Percentiles rank a stretch among this genome's conserved stretches.
Evolutionary conservation across 2,113 vertebrate genomes (phyloP).

Genomic region (Sander vitreus): DNA sequence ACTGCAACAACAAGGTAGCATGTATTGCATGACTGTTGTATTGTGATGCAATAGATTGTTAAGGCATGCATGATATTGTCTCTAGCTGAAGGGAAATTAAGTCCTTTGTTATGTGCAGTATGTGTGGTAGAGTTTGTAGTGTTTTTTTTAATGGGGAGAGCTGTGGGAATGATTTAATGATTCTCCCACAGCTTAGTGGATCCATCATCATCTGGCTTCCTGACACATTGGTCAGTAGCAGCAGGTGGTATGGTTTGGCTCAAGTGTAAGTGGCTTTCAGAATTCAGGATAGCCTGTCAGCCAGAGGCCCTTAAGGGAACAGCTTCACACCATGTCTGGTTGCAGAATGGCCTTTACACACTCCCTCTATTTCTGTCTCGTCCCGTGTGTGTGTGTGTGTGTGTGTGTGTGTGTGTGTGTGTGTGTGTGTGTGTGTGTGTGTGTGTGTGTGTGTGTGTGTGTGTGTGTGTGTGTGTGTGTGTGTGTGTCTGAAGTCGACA

Average conservation of each 20-base stretch:
- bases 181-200: constrained; percentile 66
- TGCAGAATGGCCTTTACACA: constrained; percentile 75
- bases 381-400: constrained; percentile 9
- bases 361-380: constrained; percentile 41
- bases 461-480: constrained; percentile 22
- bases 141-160: constrained; percentile 42
- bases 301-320: constrained; percentile 68
- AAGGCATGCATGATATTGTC: background rate
- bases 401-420: constrained; percentile 44
- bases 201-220: constrained; percentile 72
- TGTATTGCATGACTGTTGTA: constrained; percentile 12
- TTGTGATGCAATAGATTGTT: constrained; percentile 24
- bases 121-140: constrained; percentile 12
- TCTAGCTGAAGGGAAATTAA: constrained; percentile 13
- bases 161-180: constrained; percentile 68
- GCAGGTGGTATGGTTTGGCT: constrained; percentile 80
- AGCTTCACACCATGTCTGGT: constrained; percentile 69
- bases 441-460: constrained; percentile 14
- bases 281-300: constrained; percentile 82
- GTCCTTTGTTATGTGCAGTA: background rate
- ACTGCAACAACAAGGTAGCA: background rate
- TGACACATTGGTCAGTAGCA: constrained; percentile 75
- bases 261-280: constrained; percentile 81
- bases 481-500: constrained; percentile 41
- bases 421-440: constrained; percentile 28